Percentiles rank a stretch among this genome's conserved stretches.
Conservation (phyloP, 2,113 vertebrate species). For the Daboia siamensis region DNA sequence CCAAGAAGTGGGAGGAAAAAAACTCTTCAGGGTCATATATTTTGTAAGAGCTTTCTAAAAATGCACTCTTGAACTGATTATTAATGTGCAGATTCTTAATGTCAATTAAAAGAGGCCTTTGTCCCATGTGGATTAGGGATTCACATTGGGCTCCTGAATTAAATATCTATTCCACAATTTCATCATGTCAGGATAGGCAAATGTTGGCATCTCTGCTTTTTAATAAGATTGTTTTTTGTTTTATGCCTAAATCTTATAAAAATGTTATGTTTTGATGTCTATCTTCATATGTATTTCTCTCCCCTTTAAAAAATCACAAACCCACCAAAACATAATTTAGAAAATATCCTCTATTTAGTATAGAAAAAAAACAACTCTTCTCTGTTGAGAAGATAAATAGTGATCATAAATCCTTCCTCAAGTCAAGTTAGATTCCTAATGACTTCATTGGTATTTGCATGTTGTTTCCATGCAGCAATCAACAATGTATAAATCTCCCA, state of each 20-base stretch:
- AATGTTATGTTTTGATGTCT: constrained; percentile 15
- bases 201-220: neutral
- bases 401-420: neutral
- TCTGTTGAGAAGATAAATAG: neutral
- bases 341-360: neutral
- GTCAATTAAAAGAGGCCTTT: neutral
- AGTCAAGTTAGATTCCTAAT: neutral
- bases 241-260: neutral
- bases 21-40: neutral
- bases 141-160: neutral
- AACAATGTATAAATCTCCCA: neutral
- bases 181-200: neutral
- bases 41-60: neutral
- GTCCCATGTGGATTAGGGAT: neutral
- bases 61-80: neutral
- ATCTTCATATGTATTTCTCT: neutral
- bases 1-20: neutral
- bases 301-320: neutral
- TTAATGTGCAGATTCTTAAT: neutral
- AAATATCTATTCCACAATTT: fast-evolving
- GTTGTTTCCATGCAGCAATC: neutral
- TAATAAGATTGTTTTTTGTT: neutral
- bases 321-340: neutral
- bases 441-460: neutral
- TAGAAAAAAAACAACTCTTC: neutral